Evolutionary conservation across 1,140 invertebrate genomes (phyloP), one percentile per base, ranked within the genome.

Genomic region (Hypsibius dujardini): DNA sequence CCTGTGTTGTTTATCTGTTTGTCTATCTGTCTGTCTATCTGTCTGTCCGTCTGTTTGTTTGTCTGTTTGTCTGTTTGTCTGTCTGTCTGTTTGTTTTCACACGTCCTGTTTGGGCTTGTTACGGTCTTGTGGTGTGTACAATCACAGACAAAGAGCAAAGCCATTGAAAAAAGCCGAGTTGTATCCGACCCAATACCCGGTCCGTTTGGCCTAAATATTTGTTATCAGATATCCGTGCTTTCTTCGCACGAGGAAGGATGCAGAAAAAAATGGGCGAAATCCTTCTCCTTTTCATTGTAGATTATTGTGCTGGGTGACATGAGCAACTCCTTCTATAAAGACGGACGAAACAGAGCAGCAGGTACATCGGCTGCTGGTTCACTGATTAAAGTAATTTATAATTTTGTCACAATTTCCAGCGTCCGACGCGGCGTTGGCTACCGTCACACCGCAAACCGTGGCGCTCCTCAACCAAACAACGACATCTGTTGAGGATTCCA

Each of bases 221-320:
- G 28, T 28, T 28, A 28, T 28, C 28, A 28, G 28, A 28, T 28
- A 28, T 28, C 28, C 28, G 28, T 28, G 28, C 28, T 28, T 28
- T 28, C 28, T 28, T 28, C 28, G 28, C 28, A 56, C n/a, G 7
- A 7, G 50, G 7, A 7, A 56, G 7, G 50, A 56, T 56, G 7
- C 50, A 56, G 50, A 56, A 56, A 12, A 56, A 12, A 7, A n/a
- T n/a, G n/a, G 7, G 50, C n/a, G 50, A 56, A 7, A 56, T 7
- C n/a, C n/a, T n/a, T 56, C 50, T 56, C n/a, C n/a, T 40, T 67
- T 12, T 42, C 12, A 7, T 42, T 42, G 40, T 67, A 67, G 62
- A 67, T 67, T 42, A 67, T 67, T 42, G 62, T 67, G 12, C 40
- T 67, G 62, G 62, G 62, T 15, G 62, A 67, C 40, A 67, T 67